A percentile compares a stretch with the other conserved stretches of the same genome.
Evolutionary conservation across 2,113 vertebrate species (phyloP).

Genomic region (Pterophyllum scalare): DNA sequence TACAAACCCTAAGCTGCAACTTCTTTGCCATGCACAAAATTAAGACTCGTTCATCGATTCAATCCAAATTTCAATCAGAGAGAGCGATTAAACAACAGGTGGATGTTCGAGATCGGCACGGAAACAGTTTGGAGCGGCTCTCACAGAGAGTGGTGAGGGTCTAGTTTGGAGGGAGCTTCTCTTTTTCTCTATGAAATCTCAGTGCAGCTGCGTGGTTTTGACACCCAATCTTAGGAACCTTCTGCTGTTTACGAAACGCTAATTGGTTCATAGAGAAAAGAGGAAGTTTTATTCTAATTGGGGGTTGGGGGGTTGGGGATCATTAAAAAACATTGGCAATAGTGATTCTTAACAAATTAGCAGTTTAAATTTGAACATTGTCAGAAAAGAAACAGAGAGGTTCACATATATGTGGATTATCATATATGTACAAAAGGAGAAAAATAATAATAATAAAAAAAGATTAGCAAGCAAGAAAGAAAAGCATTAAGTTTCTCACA

Average conservation of each 20-base stretch:
- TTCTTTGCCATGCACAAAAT: conserved; percentile 95
- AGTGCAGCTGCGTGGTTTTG: not conserved
- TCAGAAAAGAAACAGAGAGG: conserved; percentile 71
- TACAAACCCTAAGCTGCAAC: conserved; percentile 99
- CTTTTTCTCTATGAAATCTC: conserved; percentile 69
- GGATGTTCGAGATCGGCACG: conserved; percentile 82
- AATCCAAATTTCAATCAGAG: conserved; percentile 70
- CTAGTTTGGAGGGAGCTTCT: conserved; percentile 53
- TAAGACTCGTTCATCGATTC: conserved; percentile 62
- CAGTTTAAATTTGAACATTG: conserved; percentile 72
- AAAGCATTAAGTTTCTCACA: conserved; percentile 83
- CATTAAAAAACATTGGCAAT: conserved; percentile 68
- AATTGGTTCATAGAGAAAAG: conserved; percentile 70
- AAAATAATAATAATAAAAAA: conserved; percentile 61
- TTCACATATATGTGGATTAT: conserved; percentile 76
- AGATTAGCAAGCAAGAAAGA: conserved; percentile 81
- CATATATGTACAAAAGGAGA: conserved; percentile 73
- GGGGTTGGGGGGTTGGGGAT: conserved; percentile 21
- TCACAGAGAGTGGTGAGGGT: conserved; percentile 79
- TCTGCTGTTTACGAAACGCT: not conserved
- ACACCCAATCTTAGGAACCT: conserved; percentile 9
- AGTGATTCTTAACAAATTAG: conserved; percentile 64
- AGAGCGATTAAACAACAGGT: conserved; percentile 73
- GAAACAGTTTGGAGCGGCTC: conserved; percentile 83
- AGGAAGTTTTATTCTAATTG: conserved; percentile 61